Conservation (phyloP, 2,797 vertebrate genomes). For the Rhynchonycteris naso region DNA sequence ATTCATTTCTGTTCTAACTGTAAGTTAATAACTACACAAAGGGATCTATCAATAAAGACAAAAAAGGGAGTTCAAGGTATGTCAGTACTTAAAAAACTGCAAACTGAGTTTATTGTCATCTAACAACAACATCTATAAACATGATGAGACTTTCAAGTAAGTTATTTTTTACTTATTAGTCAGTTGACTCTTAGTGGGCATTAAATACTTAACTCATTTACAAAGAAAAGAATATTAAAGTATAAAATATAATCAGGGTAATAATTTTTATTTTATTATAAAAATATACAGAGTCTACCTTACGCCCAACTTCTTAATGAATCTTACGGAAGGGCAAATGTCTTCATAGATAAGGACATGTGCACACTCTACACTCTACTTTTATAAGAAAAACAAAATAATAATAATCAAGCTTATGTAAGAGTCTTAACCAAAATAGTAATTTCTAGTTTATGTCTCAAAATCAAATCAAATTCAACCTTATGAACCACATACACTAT, state of each 20-base stretch:
- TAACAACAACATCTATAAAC: background rate
- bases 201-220: constrained; percentile 5
- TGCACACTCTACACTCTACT: background rate
- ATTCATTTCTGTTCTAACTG: background rate
- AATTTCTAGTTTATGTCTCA: constrained; percentile 9
- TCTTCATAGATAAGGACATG: background rate
- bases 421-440: constrained; percentile 29
- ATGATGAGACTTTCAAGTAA: background rate
- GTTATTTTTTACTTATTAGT: background rate
- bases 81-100: background rate
- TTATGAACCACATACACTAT: constrained; percentile 25
- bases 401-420: constrained; percentile 33
- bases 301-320: constrained; percentile 36
- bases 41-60: background rate
- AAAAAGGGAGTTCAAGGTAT: background rate
- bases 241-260: background rate
- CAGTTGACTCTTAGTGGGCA: background rate
- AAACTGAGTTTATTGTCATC: background rate
- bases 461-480: constrained; percentile 57
- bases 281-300: constrained; percentile 23
- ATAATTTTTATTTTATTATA: constrained; percentile 24
- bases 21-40: background rate
- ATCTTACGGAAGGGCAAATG: background rate
- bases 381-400: constrained; percentile 9
- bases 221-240: constrained; percentile 15